Evolutionary conservation across 2,888 invertebrate genomes (phyloP).

Genomic region (Andrena hattorfiana): DNA sequence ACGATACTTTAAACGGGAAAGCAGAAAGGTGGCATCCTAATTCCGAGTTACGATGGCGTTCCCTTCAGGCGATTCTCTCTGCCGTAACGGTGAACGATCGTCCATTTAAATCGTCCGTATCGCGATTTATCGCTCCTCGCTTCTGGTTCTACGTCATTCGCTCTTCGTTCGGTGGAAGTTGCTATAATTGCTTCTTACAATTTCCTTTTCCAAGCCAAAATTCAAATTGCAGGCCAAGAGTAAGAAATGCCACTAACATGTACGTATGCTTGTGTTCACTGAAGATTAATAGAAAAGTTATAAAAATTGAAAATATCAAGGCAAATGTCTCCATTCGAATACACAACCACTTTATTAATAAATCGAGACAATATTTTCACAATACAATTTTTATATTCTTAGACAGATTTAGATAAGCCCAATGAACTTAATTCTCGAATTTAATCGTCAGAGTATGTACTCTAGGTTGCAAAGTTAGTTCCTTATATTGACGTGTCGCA

Average conservation of each 20-base stretch:
- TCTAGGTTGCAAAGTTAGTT: neutral
- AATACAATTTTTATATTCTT: too few relatives aligned
- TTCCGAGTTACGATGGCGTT: constrained; percentile 62
- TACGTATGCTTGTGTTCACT: neutral
- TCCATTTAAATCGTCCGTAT: constrained; percentile 55
- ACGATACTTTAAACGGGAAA: constrained; percentile 60
- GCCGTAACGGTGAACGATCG: constrained; percentile 58
- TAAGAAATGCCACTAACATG: neutral
- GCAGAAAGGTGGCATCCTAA: constrained; percentile 56
- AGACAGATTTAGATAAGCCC: too few relatives aligned
- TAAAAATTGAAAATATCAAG: too few relatives aligned
- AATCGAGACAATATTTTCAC: too few relatives aligned
- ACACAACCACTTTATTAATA: too few relatives aligned
- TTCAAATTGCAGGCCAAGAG: neutral
- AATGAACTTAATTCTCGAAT: too few relatives aligned
- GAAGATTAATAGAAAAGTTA: neutral
- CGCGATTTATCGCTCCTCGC: constrained; percentile 47
- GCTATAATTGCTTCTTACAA: constrained; percentile 25
- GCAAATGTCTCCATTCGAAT: too few relatives aligned
- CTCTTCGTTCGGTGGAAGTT: constrained; percentile 19
- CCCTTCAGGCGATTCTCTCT: constrained; percentile 47
- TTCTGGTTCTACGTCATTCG: constrained; percentile 39
- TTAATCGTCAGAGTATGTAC: too few relatives aligned
- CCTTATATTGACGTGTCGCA: neutral
- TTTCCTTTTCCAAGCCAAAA: neutral